Base-by-base conservation (phyloP, 2,888 invertebrate genomes). In the Mesorhabditis spiculigera region DNA sequence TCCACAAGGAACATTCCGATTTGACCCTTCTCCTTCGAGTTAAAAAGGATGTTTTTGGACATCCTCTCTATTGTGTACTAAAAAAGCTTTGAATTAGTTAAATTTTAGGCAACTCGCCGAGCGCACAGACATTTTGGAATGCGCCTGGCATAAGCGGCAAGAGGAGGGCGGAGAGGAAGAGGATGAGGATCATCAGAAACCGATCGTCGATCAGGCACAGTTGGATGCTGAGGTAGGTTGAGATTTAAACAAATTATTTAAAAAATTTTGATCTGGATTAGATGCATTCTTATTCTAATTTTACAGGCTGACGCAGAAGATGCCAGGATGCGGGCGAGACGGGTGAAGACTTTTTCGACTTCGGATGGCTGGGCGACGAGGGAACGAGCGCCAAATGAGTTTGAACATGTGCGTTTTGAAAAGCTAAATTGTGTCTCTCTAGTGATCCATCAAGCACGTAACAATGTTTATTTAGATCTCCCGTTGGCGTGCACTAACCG, bases 101-200 rank as follows among this genome's bases (percentile, higher is more conserved):
- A 42, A 5, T 73, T 75, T 68, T 63, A 75, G 81, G 61, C 73
- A 75, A 58, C 72, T 81, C 44, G 67, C 74, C 45, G 78, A 81
- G 58, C 77, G 75, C 65, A 77, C 81, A 63, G 75, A 81, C 62
- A 81, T 81, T 68, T 71, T 81, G 61, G 81, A 80, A 72, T 75
- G 77, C 42, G 79, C 80, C 4, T 76, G 72, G 69, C 72, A 73
- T 66, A 76, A 76, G 63, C 74, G 75, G 5, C 72, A 76, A 41
- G 71, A 71, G 62, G 65, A 73, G 6, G 73, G 72, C 43, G 75
- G 73, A 1, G 75, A 74, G 6, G 71, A 70, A 58, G 75, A 76
- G 43, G 75, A n/a, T 50, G 58, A 50, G n/a, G 58, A 50, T 10
- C 28, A 28, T 28, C 8, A 10, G 58, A 50, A 50, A 50, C 58